Evolutionary conservation across 2,797 vertebrate species (phyloP), one percentile per base, ranked within the genome.

Genomic region (Eurystomus glaucurus): DNA sequence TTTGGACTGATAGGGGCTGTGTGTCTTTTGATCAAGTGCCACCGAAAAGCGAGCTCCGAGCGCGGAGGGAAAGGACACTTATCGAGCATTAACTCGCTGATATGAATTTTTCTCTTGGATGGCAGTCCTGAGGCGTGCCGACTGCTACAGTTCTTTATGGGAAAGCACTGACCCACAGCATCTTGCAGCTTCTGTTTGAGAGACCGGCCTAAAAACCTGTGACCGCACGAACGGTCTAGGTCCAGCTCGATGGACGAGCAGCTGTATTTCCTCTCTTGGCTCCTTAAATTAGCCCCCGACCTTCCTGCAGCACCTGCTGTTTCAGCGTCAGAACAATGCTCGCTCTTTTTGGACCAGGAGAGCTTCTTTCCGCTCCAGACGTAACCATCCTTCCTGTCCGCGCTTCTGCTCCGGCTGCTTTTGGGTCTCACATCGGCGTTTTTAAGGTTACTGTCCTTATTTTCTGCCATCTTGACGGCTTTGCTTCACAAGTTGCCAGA

Each of bases 171-270:
- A 2, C 99, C 99, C 93, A 99, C 98, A 0, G 99, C 99, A 50
- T 99, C 99, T 91, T 99, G 99, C 69, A 99, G 98, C 96, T 99
- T 99, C 98, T 99, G 99, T 65, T 99, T 98, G 51, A 99, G 98
- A 37, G 99, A 99, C 9, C 99, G 98, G 2, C 99, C 98, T 22
- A 99, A 97, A 97, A 99, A 95, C 66, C 98, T 98, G 96, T 99
- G 99, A 22, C 99, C 98, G 21, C 99, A 99, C 1, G 92, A 98
- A 68, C 8, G 97, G 60, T 99, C 99, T 1, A 98, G 92, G 75
- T 99, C 99, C 14, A 98, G 72, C 10, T 99, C 99, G 3, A 99
- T 96, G 18, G 98, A 98, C 0, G 98, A 98, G 96, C 99, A 99
- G 98, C 99, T 99, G 61, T 99, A 99, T 91, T 99, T 99, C 84